Evolutionary conservation across 2,797 vertebrate genomes (phyloP), one percentile per base, ranked within the genome.

Genomic region (Mus caroli): DNA sequence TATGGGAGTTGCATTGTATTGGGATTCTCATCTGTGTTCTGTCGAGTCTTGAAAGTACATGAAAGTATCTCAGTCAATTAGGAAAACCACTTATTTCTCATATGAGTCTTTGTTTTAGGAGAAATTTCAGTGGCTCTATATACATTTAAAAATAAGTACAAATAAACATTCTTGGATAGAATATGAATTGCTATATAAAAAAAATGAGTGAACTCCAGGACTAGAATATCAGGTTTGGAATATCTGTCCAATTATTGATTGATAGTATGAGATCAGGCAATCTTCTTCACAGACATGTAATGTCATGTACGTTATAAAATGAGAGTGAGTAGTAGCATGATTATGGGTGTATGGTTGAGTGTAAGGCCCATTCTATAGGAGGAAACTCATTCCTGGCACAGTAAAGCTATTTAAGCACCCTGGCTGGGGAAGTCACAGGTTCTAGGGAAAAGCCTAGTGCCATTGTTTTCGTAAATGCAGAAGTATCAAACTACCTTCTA

Each of bases 61-160:
- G 26, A 52, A 84, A 52, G 15, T 13, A n/a, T 64, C 26, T 54
- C 52, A 83, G 67, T 80, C 22, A 73, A 89, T 73, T 85, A 40
- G 46, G 22, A 85, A 90, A n/a, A 34, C 34, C 24, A 17, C 4
- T 46, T 11, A 11, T 12, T 84, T 95, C 34, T 10, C 71, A 52
- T 52, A 34, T 3, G 1, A 77, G 62, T 34, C 60, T 22, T 73
- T 15, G 4, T 80, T 86, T 93, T 86, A 64, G 71, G 20, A 89
- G 75, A 50, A 37, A 24, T 40, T 56, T 62, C n/a, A 71, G 28
- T 17, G 54, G n/a, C 28, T 85, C 22, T 17, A n/a, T 71, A 28
- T 11, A 46, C 3, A 62, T 17, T 90, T 69, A 37, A 73, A 62
- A 99, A 31, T 6, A 60, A 58, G 60, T 31, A 22, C 82, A 92